Base-by-base conservation (phyloP, 1,140 invertebrate species). In the Tribolium madens region DNA sequence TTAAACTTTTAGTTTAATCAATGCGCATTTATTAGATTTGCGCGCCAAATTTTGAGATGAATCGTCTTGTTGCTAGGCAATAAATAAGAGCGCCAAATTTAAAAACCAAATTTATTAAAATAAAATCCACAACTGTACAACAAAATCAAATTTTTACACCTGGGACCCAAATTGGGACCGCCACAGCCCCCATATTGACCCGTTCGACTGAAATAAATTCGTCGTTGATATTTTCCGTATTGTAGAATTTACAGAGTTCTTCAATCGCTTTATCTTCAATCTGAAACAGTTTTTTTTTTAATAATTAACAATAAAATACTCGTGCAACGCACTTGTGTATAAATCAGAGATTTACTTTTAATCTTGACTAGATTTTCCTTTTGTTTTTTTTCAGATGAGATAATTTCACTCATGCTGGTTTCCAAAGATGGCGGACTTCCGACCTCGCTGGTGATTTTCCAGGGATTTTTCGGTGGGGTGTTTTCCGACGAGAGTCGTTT, bases 261-360 rank as follows among this genome's bases (percentile, higher is more conserved):
- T 92, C 89, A 76, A 94, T 92, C 0, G 93, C 93, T 85, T 90
- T 89, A 81, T 94, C 92, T 88, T 94, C 92, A 64, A 93, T 87
- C 92, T 93, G 57, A 71, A 84, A 15, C 48, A 14, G 0, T 50
- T 17, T 15, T 17, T 15, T 50, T 2, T 50, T 13, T 0, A 14
- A 47, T 14, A 6, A 9, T 47, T 47, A 60, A 14, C 52, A 17
- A 64, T 12, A 7, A 15, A 5, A 31, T n/a, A 68, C 52, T 70
- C 84, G n/a, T n/a, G n/a, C n/a, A n/a, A n/a, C n/a, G n/a, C n/a
- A 91, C 89, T 87, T 91, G 92, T 46, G 92, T 93, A 21, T 92
- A 85, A 75, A 84, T 81, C 6, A 93, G 86, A 17, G 91, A 88
- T 85, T 91, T 92, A 2, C 88, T 88, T 85, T 87, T 89, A 68